phyloP scores from a whole-genome alignment of 2,888 invertebrate species.

The Pardosa pseudoannulata region DNA sequence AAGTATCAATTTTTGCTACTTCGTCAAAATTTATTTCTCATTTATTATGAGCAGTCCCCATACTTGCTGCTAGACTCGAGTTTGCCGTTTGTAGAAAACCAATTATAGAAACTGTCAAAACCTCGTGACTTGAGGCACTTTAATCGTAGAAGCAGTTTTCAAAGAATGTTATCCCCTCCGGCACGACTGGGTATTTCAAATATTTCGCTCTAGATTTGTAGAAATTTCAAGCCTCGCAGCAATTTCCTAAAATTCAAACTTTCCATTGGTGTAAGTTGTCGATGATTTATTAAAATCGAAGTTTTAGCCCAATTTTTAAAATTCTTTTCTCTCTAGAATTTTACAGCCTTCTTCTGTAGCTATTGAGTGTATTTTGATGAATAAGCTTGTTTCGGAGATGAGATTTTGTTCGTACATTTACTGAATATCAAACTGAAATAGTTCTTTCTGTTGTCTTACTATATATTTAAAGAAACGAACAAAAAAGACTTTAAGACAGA shows the following conservation, averaged over 20 bases:
- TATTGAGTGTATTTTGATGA: not conserved
- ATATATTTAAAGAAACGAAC: no score
- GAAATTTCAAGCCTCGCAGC: conserved; percentile 35
- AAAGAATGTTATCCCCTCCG: conserved; percentile 2
- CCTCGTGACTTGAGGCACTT: conserved; percentile 48
- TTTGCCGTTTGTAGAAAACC: conserved; percentile 54
- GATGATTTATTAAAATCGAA: conserved; percentile 46
- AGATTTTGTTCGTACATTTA: no score
- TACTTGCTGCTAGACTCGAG: not conserved
- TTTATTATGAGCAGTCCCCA: not conserved
- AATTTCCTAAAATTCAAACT: conserved; percentile 21
- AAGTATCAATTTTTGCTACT: conserved; percentile 7
- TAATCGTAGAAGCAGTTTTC: conserved; percentile 31
- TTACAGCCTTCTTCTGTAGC: not conserved
- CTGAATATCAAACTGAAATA: no score
- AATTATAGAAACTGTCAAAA: conserved; percentile 68
- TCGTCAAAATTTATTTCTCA: conserved; percentile 8
- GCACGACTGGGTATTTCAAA: conserved; percentile 38
- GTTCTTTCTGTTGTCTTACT: no score
- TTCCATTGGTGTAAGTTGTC: conserved; percentile 32
- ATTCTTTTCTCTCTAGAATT: not conserved
- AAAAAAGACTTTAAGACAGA: no score
- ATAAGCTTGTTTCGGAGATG: no score
- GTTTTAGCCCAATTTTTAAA: not conserved
- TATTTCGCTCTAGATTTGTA: conserved; percentile 5